Base-by-base conservation (phyloP, 1,140 invertebrate species). In the Charaxes varanes region DNA sequence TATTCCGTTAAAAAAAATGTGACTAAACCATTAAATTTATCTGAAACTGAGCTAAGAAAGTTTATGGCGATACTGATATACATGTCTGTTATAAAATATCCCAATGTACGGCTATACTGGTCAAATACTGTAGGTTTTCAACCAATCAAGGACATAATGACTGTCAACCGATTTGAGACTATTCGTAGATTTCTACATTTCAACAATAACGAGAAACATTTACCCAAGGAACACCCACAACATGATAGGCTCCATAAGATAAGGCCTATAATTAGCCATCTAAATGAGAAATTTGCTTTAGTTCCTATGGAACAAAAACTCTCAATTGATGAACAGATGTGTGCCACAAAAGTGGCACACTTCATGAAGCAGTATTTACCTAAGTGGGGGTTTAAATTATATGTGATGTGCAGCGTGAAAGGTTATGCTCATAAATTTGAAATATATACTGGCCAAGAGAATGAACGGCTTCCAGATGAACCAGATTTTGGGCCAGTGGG, bases 351-450 rank as follows among this genome's bases (percentile, higher is more conserved):
- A 34, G 16, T 50, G 17, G 33, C 16, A 38, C 33, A 36, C 17
- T 35, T 38, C 22, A 63, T 69, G 36, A 76, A 77, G 41, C 77
- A 81, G 34, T 83, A 85, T 45, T 38, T 79, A 21, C 67, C 60
- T 33, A 58, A 58, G 31, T 54, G 51, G 58, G 78, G 74, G n/a
- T 76, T 79, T n/a, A 85, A 84, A 57, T 55, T 84, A 34, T 85
- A 62, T 49, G 53, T 67, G n/a, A 37, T 71, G 12, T 65, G 55
- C 44, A 50, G 41, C 19, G 8, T 51, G 12, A 54, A 42, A 46
- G 76, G 72, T 13, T 66, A 70, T 43, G 57, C 67, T 21, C 57
- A 78, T 53, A 68, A 67, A 47, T 77, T 82, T 76, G 71, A 78
- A 37, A 50, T 80, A 23, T 78, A 81, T 42, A 53, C 51, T 41